Evolutionary conservation across 1,140 invertebrate species (phyloP), one percentile per base, ranked within the genome.

Genomic region (Nautilus pompilius): DNA sequence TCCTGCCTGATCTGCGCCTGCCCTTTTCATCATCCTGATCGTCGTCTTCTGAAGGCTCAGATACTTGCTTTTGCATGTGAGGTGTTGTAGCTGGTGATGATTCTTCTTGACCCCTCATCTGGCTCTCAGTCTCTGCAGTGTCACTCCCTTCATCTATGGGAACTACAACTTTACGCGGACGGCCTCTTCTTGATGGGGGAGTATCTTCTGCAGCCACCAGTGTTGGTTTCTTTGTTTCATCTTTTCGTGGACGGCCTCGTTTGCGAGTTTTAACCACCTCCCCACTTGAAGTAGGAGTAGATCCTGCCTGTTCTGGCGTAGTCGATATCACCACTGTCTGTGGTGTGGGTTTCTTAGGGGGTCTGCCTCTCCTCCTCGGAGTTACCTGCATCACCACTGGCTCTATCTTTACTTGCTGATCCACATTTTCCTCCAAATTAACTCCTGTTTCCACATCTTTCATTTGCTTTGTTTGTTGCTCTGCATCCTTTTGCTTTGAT

Each of bases 331-430:
- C 10, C 6, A 24, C 34, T 28, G 49, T 22, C 0, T 34, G 32
- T 17, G 49, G 49, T 22, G 33, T 54, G 24, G 34, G 45, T 22
- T 41, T 26, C 32, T 64, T 64, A 8, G 32, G 30, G 8, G 56
- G 53, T 29, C 62, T 59, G 3, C 59, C 64, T 60, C 60, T 63
- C 20, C 34, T 48, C 53, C 29, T 63, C 46, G 63, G 29, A 51
- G 54, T 34, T 10, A 24, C 29, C 13, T 46, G 45, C 45, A 20
- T 13, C 24, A 3, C 3, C 3, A 20, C 5, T 53, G n/a, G 5
- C 17, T 17, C 15, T 26, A 2, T 26, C 17, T 53, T 28, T 24
- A 46, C 13, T 13, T 46, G 45, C 13, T 46, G 3, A 46, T 46
- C 45, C 24, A 20, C 17, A 46, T 5, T 5, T 46, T 3, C 4